Base-by-base conservation (phyloP, 2,888 invertebrate genomes). In the Amphipoea oculea region DNA sequence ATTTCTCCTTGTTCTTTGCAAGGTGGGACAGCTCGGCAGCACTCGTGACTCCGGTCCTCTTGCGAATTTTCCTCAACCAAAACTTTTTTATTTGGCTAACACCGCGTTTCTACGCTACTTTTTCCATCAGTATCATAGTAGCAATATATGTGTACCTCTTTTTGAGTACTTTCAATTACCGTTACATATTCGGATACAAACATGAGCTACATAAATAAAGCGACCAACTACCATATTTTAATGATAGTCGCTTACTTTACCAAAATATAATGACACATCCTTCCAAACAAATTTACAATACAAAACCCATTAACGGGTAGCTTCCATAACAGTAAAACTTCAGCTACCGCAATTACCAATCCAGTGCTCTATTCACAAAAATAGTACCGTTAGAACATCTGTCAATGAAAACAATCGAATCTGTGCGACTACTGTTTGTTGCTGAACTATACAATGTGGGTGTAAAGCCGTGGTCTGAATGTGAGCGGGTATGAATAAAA, bases 361-460 rank as follows among this genome's bases (percentile, higher is more conserved):
- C 79, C 74, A 83, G 79, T 86, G 77, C 36, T 80, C 82, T 84
- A 89, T 89, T 89, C 86, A 89, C 82, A 79, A 84, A 79, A 86
- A 81, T 81, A 62, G 62, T 69, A 83, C 88, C 86, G 88, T 87
- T 87, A 87, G 51, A 81, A 77, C 87, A 83, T 88, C 78, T 88
- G 87, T 85, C 87, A 84, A 86, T 75, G 70, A 78, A 71, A 78
- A 86, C 83, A 88, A 86, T 88, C 70, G 85, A 51, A 74, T 60
- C 72, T 79, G 70, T 75, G 77, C 29, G 76, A 67, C 89, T 86
- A 86, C 88, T 86, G 88, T 86, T 80, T 82, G 78, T 70, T 76
- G n/a, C n/a, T 79, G 78, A 81, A 79, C 73, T 80, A 70, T 57
- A 77, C 82, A 71, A 70, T 88, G 78, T 81, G 80, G 62, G 76